These are phyloP conservation scores for Syritta pipiens DNA, from an alignment of 2,888 invertebrate species.

Conservation along the genomic window DNA sequence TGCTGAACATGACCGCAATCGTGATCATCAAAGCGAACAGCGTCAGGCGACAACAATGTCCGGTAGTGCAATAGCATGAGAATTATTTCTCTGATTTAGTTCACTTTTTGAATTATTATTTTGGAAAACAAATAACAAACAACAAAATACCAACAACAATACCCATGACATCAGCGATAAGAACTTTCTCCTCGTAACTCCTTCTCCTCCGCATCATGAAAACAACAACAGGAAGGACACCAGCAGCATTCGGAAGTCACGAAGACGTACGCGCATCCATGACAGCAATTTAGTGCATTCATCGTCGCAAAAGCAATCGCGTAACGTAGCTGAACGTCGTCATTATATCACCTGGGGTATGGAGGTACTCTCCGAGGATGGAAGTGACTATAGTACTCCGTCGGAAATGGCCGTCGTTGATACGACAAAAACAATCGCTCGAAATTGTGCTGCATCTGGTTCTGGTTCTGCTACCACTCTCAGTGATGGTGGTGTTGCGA, in stretches of 20 bases:
- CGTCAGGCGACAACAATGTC: slow-evolving; percentile 80
- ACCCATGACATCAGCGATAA: slow-evolving; percentile 48
- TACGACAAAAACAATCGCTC: not conserved
- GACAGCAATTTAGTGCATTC: slow-evolving; percentile 54
- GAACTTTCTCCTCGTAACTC: too few relatives aligned
- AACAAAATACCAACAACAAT: slow-evolving; percentile 46
- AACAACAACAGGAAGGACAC: not conserved
- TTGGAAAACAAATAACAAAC: slow-evolving; percentile 70
- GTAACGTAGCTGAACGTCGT: slow-evolving; percentile 39
- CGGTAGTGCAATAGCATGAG: slow-evolving; percentile 80
- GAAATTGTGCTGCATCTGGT: too few relatives aligned
- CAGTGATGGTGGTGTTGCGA: too few relatives aligned
- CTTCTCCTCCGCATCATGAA: too few relatives aligned
- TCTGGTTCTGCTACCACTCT: too few relatives aligned
- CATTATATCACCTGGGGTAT: slow-evolving; percentile 44
- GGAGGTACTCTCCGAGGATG: slow-evolving; percentile 52
- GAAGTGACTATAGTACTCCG: slow-evolving; percentile 46
- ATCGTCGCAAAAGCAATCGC: slow-evolving; percentile 26
- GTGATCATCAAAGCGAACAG: slow-evolving; percentile 77
- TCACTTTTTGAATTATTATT: slow-evolving; percentile 75
- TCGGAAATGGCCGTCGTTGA: slow-evolving; percentile 26
- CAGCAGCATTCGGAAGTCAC: slow-evolving; percentile 15
- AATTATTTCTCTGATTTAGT: slow-evolving; percentile 81
- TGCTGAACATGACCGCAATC: slow-evolving; percentile 78
- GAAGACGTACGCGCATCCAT: slow-evolving; percentile 49